Evolutionary conservation across 2,797 vertebrate genomes (phyloP).

Genomic region (Gymnodraco acuticeps): DNA sequence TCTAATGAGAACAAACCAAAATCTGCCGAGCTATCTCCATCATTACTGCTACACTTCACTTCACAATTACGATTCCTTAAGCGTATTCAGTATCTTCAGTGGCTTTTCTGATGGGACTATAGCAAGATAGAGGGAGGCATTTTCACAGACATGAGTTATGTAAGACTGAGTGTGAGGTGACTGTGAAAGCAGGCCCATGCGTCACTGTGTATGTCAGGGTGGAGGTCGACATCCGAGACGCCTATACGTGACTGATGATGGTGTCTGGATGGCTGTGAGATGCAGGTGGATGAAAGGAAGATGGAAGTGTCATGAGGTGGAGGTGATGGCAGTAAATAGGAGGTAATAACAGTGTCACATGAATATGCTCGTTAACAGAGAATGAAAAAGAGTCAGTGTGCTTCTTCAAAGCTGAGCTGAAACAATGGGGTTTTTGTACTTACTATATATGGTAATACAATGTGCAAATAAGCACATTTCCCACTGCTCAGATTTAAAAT

Average conservation of each 20-base stretch:
- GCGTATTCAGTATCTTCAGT: conserved; percentile 7
- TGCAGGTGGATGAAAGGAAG: conserved; percentile 61
- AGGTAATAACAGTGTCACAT: conserved; percentile 43
- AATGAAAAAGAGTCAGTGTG: conserved; percentile 22
- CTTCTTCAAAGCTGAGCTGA: conserved; percentile 34
- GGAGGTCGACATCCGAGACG: conserved; percentile 49
- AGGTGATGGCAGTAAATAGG: conserved; percentile 51
- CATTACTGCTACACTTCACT: conserved; percentile 40
- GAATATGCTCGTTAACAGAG: conserved; percentile 30
- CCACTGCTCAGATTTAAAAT: background rate
- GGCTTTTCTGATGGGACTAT: conserved; percentile 8
- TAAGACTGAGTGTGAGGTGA: conserved; percentile 48
- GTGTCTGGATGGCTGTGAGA: conserved; percentile 38
- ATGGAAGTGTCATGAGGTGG: conserved; percentile 34
- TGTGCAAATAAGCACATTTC: background rate
- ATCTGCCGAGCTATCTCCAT: conserved; percentile 5
- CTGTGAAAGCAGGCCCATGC: conserved; percentile 48
- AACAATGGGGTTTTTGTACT: background rate
- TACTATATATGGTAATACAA: background rate
- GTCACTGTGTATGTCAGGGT: conserved; percentile 52
- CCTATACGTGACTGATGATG: conserved; percentile 51
- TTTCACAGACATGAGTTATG: conserved; percentile 55
- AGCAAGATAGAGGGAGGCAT: conserved; percentile 40
- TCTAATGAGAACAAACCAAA: conserved; percentile 4
- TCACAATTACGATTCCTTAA: conserved; percentile 50